Conservation (phyloP, 2,888 invertebrate genomes). For the Amblyteles armatorius region DNA sequence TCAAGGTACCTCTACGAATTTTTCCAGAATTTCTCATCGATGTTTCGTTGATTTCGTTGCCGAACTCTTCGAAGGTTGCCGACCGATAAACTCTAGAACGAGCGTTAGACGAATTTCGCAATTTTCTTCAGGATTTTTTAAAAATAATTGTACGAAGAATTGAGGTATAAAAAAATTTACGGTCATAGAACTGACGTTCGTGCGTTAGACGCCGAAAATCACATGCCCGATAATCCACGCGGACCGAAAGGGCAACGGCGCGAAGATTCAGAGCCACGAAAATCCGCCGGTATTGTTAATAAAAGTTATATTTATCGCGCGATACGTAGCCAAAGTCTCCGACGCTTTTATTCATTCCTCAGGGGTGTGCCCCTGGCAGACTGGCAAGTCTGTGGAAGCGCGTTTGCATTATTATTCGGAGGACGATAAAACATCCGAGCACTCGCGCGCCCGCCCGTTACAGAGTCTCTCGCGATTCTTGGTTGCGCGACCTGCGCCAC, state of each 20-base stretch:
- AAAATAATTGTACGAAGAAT: no score
- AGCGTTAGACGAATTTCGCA: not conserved
- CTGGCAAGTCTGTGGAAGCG: slow-evolving; percentile 58
- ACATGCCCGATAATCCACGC: not conserved
- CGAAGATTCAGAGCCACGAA: not conserved
- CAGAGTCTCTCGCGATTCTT: slow-evolving; percentile 54
- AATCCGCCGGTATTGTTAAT: slow-evolving; percentile 3
- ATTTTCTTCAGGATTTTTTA: no score
- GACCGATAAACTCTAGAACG: not conserved
- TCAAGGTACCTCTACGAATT: no score
- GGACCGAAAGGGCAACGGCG: not conserved
- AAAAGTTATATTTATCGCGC: not conserved
- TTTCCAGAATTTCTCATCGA: no score
- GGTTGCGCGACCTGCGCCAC: slow-evolving; percentile 61
- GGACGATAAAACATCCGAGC: slow-evolving; percentile 66
- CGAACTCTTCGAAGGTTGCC: not conserved
- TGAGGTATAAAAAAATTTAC: not conserved
- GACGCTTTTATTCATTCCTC: slow-evolving; percentile 53
- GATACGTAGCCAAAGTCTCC: slow-evolving; percentile 36
- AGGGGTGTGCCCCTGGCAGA: slow-evolving; percentile 59
- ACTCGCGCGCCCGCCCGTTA: slow-evolving; percentile 56
- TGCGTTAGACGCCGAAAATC: not conserved
- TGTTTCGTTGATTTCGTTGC: no score
- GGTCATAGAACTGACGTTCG: not conserved
- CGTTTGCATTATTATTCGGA: slow-evolving; percentile 69